These are phyloP conservation scores for Epinephelus lanceolatus DNA, from an alignment of 2,113 vertebrate species.

Conservation along the genomic window DNA sequence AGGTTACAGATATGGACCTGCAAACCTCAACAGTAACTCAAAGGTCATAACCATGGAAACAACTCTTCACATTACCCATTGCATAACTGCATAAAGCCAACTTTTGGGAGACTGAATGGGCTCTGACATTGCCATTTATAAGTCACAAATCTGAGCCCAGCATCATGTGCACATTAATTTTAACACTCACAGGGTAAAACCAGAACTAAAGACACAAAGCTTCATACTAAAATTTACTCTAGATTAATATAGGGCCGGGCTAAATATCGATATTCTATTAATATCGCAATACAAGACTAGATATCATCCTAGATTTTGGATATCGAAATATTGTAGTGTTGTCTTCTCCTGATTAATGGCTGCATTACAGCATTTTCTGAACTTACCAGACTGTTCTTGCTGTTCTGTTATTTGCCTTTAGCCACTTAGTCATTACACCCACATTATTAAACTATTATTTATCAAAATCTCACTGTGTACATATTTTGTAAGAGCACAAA, in stretches of 20 bases:
- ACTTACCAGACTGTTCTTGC: too few species aligned
- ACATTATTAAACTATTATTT: too few species aligned
- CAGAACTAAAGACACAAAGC: background rate
- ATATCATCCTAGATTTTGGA: too few species aligned
- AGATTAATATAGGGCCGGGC: background rate
- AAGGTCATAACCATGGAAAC: constrained; percentile 35
- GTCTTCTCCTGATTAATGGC: too few species aligned
- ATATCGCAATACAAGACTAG: too few species aligned
- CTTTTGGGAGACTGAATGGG: background rate
- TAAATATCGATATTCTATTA: too few species aligned
- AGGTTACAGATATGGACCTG: constrained; percentile 14
- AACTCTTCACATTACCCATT: background rate
- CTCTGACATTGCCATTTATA: background rate
- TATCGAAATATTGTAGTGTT: too few species aligned
- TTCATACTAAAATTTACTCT: background rate
- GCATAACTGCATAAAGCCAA: background rate
- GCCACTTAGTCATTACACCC: too few species aligned
- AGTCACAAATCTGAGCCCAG: background rate
- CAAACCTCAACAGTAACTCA: constrained; percentile 10
- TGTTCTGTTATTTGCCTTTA: too few species aligned
- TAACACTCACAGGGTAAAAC: background rate
- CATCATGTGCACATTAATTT: background rate
- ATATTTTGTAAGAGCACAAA: too few species aligned
- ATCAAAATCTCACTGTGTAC: too few species aligned
- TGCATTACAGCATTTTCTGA: too few species aligned